Evolutionary conservation across 2,888 invertebrate species (phyloP).

Genomic region (Cerastoderma edule): DNA sequence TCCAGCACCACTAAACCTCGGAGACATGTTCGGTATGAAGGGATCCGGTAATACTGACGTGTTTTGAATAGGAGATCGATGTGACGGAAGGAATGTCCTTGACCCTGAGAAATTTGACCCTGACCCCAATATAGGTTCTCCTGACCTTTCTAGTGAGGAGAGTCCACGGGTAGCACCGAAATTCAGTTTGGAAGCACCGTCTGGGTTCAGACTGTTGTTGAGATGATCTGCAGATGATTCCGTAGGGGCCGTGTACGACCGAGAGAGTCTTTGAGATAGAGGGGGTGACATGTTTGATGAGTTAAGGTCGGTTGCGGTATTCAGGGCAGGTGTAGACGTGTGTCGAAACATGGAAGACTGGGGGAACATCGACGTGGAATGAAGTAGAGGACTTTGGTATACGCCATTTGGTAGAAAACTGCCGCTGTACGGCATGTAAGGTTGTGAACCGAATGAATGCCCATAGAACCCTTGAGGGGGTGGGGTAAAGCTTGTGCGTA

Average conservation of each 20-base stretch:
- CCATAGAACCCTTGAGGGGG: constrained; percentile 50
- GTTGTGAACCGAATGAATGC: constrained; percentile 51
- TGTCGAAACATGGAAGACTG: constrained; percentile 34
- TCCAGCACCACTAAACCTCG: constrained; percentile 33
- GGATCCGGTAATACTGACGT: constrained; percentile 53
- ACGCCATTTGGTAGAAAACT: constrained; percentile 15
- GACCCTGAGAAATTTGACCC: constrained; percentile 26
- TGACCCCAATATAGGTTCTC: constrained; percentile 4
- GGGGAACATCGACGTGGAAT: constrained; percentile 38
- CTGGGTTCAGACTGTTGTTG: not conserved
- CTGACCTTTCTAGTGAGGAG: constrained; percentile 4
- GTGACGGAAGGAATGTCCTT: constrained; percentile 24
- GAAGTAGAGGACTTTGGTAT: constrained; percentile 43
- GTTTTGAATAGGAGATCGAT: constrained; percentile 6
- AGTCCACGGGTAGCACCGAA: constrained; percentile 24
- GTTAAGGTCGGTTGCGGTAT: constrained; percentile 2
- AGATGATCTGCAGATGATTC: constrained; percentile 14
- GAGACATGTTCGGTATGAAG: constrained; percentile 31
- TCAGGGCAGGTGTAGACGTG: constrained; percentile 36
- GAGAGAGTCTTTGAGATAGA: constrained; percentile 20
- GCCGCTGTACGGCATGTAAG: constrained; percentile 43
- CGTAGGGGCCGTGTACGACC: constrained; percentile 25
- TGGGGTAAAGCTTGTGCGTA: constrained; percentile 20
- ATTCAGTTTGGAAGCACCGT: constrained; percentile 15
- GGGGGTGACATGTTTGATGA: not conserved